A percentile compares a stretch with the other conserved stretches of the same genome.
Conservation (phyloP, 2,888 invertebrate species). For the Gisinianus flammeolus region DNA sequence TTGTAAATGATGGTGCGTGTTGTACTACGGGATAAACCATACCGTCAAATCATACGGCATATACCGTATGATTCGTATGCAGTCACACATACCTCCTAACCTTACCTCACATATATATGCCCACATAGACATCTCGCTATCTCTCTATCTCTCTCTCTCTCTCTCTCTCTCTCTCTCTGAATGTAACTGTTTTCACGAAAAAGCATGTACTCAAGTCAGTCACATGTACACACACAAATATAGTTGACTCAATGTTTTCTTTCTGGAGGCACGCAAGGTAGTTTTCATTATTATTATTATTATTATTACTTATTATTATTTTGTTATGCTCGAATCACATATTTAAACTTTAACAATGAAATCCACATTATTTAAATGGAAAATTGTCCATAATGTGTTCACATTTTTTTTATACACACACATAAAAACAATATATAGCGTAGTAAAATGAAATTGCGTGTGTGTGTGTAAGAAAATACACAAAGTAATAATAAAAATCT, state of each 20-base stretch:
- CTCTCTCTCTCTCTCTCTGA: too few species aligned
- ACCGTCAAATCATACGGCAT: conserved; percentile 7
- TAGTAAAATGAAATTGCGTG: background rate
- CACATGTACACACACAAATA: background rate
- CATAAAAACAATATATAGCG: background rate
- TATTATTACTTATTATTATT: background rate
- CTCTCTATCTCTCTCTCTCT: too few species aligned
- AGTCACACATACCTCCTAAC: background rate
- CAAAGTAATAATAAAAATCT: too few species aligned
- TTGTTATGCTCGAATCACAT: background rate
- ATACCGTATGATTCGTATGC: background rate
- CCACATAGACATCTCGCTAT: background rate
- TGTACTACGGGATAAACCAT: background rate
- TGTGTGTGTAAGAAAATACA: background rate
- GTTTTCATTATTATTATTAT: background rate
- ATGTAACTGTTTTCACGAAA: conserved; percentile 2
- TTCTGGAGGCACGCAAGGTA: conserved; percentile 6
- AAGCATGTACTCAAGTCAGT: background rate
- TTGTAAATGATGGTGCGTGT: conserved; percentile 18
- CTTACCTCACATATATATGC: background rate
- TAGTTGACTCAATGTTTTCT: background rate
- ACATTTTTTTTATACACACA: background rate
- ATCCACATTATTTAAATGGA: background rate
- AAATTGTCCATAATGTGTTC: background rate
- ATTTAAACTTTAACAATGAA: background rate